Conservation (phyloP, 2,797 vertebrate genomes). For the Amniataba percoides region DNA sequence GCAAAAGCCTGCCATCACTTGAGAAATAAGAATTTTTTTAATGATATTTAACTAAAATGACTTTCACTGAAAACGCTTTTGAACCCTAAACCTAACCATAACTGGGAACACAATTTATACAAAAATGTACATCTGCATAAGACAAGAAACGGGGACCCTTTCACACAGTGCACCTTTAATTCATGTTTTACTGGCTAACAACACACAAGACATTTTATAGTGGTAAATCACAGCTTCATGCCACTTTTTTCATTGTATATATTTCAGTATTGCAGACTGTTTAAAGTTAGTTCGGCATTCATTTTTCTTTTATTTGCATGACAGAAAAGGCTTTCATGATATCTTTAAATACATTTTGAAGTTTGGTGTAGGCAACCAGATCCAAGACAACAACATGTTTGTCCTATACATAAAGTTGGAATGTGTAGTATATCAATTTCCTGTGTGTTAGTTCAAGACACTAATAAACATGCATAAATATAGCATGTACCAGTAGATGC, state of each 20-base stretch:
- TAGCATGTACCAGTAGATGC: conserved; percentile 23
- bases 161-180: background rate
- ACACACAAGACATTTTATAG: no score
- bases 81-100: background rate
- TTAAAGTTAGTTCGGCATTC: background rate
- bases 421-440: conserved; percentile 39
- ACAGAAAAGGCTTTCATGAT: background rate
- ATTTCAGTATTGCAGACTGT: background rate
- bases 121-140: no score
- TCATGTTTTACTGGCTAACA: background rate
- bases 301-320: background rate
- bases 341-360: conserved; percentile 11
- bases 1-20: background rate
- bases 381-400: background rate
- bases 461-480: conserved; percentile 27
- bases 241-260: background rate
- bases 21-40: background rate
- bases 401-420: conserved; percentile 31
- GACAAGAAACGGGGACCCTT: no score
- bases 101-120: background rate
- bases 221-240: background rate
- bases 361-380: background rate
- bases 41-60: background rate
- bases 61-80: background rate
- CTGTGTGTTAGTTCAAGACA: conserved; percentile 29